phyloP scores from a whole-genome alignment of 2,113 vertebrate genomes.

The Charadrius vociferus region DNA sequence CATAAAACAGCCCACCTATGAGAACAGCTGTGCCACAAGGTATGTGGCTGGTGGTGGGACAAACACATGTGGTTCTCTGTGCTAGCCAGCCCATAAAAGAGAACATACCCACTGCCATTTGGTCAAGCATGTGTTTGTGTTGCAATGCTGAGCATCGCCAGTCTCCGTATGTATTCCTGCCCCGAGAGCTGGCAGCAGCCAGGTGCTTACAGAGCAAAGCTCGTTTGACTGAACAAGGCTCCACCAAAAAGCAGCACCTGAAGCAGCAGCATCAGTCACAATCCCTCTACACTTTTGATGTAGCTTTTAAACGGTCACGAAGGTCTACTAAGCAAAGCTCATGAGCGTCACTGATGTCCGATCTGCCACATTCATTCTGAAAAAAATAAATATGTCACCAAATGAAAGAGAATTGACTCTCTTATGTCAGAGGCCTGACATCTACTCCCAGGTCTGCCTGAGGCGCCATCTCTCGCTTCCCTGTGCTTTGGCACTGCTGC shows the following conservation, averaged over 20 bases:
- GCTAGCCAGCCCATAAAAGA: neutral
- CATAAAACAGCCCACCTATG: accelerated
- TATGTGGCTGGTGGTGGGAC: neutral
- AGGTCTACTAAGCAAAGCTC: neutral
- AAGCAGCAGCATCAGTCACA: neutral
- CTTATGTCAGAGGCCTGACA: neutral
- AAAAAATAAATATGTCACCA: neutral
- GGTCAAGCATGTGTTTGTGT: neutral
- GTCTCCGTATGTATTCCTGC: neutral
- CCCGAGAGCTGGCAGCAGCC: accelerated
- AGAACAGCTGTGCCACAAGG: neutral
- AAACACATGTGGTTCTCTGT: accelerated
- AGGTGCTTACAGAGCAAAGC: neutral
- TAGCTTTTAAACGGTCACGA: neutral
- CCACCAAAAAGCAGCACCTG: neutral
- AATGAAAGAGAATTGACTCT: neutral
- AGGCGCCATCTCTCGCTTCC: neutral
- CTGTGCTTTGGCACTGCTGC: neutral
- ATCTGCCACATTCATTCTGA: neutral
- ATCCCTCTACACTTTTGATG: neutral
- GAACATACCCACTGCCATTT: neutral
- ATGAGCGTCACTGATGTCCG: neutral
- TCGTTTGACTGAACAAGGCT: neutral
- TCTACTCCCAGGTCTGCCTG: neutral
- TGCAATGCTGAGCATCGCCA: neutral